Evolutionary conservation across 2,113 vertebrate genomes (phyloP), one percentile per base, ranked within the genome.

Genomic region (Siniperca knerii): DNA sequence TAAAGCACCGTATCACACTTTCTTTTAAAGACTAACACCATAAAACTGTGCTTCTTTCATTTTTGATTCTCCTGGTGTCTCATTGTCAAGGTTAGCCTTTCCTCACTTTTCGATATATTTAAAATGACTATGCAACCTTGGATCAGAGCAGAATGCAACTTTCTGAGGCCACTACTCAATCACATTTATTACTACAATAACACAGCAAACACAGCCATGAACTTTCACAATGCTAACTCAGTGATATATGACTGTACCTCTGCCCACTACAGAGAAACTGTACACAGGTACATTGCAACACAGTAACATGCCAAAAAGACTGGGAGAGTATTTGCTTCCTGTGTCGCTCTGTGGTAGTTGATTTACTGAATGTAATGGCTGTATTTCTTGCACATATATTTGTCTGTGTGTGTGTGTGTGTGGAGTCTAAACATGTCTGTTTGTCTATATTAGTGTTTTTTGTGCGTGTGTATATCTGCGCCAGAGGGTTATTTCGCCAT

Each of bases 111-210:
- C 84, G 86, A 94, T 91, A 85, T 54, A 10, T 87, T 85, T 82
- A 82, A 91, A 90, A 90, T 90, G 75, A 90, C 66, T 83, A 58
- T 67, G 76, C 79, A 92, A 87, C 93, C 90, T 90, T 94, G 87
- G 81, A 81, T 85, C 55, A 20, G 52, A 29, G 64, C 72, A 55
- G 60, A 86, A 86, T 65, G 76, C 65, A 89, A 89, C 84, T 77
- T 90, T 87, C 75, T 73, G 7, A 62, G 82, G 35, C 62, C 75
- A 37, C 65, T 62, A 70, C 82, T 91, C 76, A 61, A 85, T 94
- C 86, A 83, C 79, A 75, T 92, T 92, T 90, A 92, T 86, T 83
- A 81, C 88, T 71, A 77, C 80, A 74, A 76, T 80, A 89, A 88
- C 77, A 77, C 57, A 75, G 72, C 73, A 88, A 85, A 80, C 82